Conservation (phyloP, 2,797 vertebrate genomes). For the Pangasius larnaudii region DNA sequence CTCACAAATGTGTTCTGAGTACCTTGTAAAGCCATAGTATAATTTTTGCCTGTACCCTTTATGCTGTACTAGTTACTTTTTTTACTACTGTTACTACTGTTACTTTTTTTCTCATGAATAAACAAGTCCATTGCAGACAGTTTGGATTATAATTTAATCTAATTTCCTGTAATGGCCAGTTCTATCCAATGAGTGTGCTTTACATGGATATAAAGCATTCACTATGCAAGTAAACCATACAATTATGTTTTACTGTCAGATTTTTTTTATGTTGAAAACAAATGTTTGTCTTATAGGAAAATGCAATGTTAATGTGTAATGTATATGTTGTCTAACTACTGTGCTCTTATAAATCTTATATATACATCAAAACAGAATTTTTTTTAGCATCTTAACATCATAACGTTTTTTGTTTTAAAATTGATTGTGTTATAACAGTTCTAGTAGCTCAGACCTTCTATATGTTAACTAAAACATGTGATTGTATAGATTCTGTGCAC, state of each 20-base stretch:
- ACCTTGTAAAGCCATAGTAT: background rate
- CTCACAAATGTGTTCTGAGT: background rate
- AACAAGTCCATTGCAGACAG: background rate
- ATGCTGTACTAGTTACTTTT: no score
- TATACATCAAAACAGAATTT: background rate
- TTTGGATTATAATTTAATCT: background rate
- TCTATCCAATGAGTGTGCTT: background rate
- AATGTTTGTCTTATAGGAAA: background rate
- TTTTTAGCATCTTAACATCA: background rate
- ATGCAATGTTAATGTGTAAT: background rate
- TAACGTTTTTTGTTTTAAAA: background rate
- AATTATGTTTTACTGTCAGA: background rate
- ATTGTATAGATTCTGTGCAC: background rate
- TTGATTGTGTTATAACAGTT: background rate
- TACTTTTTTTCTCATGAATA: background rate
- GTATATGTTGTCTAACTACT: no score
- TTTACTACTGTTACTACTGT: no score
- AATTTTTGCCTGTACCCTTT: background rate
- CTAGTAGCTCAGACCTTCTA: background rate
- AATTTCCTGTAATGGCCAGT: background rate
- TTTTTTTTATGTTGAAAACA: background rate
- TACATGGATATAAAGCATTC: background rate
- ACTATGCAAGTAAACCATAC: background rate
- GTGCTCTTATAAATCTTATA: no score
- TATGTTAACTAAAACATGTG: background rate